phyloP scores from a whole-genome alignment of 2,797 vertebrate genomes.

The Channallabes apus region DNA sequence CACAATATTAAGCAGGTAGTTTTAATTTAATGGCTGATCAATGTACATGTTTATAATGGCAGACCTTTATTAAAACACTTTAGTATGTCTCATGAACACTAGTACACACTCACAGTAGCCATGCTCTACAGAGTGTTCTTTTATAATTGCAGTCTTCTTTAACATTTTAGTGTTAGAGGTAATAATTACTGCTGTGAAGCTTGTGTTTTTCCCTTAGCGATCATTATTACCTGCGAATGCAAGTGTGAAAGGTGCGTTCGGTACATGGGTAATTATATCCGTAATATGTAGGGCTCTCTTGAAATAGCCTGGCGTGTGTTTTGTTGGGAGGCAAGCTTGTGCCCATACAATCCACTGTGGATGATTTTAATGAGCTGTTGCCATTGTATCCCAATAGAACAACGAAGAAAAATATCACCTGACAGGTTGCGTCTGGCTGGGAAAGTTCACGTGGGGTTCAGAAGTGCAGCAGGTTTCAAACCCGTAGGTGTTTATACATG shows the following conservation, averaged over 20 bases:
- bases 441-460: conserved; percentile 36
- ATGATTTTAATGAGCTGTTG: conserved; percentile 49
- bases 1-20: no score
- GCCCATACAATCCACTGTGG: conserved; percentile 20
- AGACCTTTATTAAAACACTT: conserved; percentile 14
- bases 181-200: conserved; percentile 52
- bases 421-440: conserved; percentile 3
- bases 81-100: not conserved
- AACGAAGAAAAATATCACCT: conserved; percentile 32
- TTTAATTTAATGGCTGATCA: no score
- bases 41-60: not conserved
- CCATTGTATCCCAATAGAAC: conserved; percentile 23
- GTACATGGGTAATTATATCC: conserved; percentile 49
- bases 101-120: not conserved
- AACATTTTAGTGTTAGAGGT: conserved; percentile 43
- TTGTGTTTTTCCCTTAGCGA: conserved; percentile 43
- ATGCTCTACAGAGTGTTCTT: conserved; percentile 34
- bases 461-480: conserved; percentile 36
- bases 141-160: conserved; percentile 45
- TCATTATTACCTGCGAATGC: conserved; percentile 49
- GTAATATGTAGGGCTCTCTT: conserved; percentile 17
- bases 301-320: conserved; percentile 42
- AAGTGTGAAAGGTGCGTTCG: conserved; percentile 28
- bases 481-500: conserved; percentile 28
- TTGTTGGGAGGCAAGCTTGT: conserved; percentile 23